Conservation (phyloP, 2,797 vertebrate genomes). For the Brotula barbata region DNA sequence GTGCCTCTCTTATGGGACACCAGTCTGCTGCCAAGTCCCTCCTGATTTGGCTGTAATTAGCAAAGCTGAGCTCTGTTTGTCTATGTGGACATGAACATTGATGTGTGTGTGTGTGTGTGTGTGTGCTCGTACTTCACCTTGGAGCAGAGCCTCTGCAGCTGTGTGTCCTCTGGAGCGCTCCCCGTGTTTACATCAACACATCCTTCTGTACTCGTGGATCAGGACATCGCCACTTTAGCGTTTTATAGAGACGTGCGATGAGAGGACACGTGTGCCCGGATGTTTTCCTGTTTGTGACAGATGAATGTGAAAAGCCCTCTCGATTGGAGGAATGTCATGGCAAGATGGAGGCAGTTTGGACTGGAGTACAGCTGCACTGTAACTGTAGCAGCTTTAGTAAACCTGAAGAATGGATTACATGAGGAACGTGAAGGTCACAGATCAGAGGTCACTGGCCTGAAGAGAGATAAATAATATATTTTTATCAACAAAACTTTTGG, state of each 20-base stretch:
- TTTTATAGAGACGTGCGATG: constrained; percentile 29
- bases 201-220: constrained; percentile 60
- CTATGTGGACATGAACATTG: constrained; percentile 63
- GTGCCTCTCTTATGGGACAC: constrained; percentile 61
- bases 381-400: no score
- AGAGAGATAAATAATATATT: no score
- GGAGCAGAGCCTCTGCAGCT: constrained; percentile 62
- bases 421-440: no score
- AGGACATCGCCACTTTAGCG: constrained; percentile 32
- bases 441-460: no score
- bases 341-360: background rate
- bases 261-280: background rate
- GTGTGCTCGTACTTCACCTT: constrained; percentile 61
- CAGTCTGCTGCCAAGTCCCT: constrained; percentile 66
- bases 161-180: constrained; percentile 59
- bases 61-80: constrained; percentile 65
- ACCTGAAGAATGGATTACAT: no score
- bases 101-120: constrained; percentile 22
- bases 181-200: constrained; percentile 56
- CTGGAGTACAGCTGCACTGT: no score
- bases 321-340: constrained; percentile 9
- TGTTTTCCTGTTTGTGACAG: no score
- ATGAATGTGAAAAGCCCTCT: constrained; percentile 5
- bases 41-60: constrained; percentile 71
- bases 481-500: no score